A percentile compares a stretch with the other conserved stretches of the same genome.
Conservation (phyloP, 2,113 vertebrate species). For the Piaya cayana region DNA sequence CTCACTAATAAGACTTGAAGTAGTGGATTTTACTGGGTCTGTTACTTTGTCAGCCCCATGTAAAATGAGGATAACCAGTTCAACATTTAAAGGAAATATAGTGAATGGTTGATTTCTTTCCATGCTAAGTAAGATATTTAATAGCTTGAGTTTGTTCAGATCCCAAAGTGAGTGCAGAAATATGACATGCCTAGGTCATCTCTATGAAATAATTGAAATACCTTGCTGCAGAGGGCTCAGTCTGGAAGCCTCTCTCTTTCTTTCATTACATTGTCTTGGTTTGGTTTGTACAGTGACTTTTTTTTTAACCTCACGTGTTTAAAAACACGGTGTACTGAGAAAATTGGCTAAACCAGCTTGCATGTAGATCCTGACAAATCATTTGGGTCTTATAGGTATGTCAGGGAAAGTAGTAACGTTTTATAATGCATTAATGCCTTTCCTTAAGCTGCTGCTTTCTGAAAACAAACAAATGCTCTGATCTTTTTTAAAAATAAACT, state of each 20-base stretch:
- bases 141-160: neutral
- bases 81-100: neutral
- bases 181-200: neutral
- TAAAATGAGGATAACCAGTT: neutral
- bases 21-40: neutral
- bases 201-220: neutral
- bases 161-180: neutral
- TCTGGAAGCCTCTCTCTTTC: neutral
- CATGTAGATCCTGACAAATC: neutral
- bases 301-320: neutral
- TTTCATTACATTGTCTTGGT: neutral
- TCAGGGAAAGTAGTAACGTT: neutral
- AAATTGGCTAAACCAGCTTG: neutral
- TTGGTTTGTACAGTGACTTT: neutral
- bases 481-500: neutral
- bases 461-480: neutral
- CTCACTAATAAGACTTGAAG: neutral
- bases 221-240: neutral
- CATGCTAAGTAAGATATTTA: neutral
- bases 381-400: neutral
- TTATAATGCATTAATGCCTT: neutral
- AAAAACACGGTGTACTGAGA: neutral
- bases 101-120: neutral
- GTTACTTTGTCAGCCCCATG: neutral
- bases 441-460: neutral